These are phyloP conservation scores for Eurytemora carolleeae DNA, from an alignment of 1,140 invertebrate species.

Conservation along the genomic window DNA sequence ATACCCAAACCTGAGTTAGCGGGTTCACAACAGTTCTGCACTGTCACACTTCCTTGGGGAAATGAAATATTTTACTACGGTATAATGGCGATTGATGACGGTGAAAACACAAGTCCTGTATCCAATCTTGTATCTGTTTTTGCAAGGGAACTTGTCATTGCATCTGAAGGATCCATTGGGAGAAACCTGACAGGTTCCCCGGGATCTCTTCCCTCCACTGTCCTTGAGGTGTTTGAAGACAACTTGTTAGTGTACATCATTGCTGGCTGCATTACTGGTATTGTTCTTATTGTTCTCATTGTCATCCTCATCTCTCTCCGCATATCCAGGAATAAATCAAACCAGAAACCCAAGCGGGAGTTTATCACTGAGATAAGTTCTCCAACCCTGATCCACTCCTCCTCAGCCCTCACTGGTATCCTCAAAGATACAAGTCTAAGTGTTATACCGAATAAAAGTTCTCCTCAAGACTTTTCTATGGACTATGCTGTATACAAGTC, in stretches of 20 bases:
- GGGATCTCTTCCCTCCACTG: background rate
- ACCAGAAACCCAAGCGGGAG: too few relatives aligned
- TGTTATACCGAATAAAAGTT: too few relatives aligned
- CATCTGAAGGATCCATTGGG: conserved; percentile 17
- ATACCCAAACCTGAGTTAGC: conserved; percentile 20
- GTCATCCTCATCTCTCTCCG: conserved; percentile 2
- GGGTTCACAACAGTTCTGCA: conserved; percentile 20
- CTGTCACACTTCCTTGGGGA: conserved; percentile 22
- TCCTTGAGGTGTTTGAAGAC: background rate
- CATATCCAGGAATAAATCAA: background rate
- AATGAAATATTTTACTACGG: conserved; percentile 24
- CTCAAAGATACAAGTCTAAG: too few relatives aligned
- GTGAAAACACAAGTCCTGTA: conserved; percentile 20
- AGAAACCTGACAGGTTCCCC: background rate
- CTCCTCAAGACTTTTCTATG: too few relatives aligned
- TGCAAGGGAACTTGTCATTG: conserved; percentile 19
- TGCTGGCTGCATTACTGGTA: background rate
- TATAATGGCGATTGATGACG: conserved; percentile 21
- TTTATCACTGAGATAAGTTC: too few relatives aligned
- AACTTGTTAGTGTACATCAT: conserved; percentile 1
- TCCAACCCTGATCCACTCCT: too few relatives aligned
- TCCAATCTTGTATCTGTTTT: conserved; percentile 23
- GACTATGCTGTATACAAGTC: too few relatives aligned
- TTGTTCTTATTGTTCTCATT: conserved; percentile 1
- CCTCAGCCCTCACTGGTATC: too few relatives aligned